These are phyloP conservation scores for Dromiciops gliroides DNA, from an alignment of 2,113 vertebrate genomes.

Conservation along the genomic window DNA sequence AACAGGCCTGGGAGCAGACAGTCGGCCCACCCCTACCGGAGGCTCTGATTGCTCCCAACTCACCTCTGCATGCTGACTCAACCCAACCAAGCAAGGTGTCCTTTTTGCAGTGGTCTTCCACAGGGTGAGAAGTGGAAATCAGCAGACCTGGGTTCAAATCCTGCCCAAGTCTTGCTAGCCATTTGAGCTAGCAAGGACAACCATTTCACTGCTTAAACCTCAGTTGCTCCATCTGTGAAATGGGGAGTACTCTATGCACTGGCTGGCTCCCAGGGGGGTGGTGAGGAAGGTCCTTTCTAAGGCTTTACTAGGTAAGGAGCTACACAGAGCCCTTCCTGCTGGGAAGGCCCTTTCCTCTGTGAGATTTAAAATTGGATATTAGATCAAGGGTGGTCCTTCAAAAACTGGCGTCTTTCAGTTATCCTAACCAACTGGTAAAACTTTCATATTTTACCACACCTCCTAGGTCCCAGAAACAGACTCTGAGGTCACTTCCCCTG, in stretches of 20 bases:
- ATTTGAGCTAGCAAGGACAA: background rate
- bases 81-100: background rate
- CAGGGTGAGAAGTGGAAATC: background rate
- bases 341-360: background rate
- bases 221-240: background rate
- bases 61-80: background rate
- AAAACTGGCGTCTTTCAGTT: too few species aligned
- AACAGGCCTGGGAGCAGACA: too few species aligned
- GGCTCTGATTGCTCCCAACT: slow-evolving; percentile 25
- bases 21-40: too few species aligned
- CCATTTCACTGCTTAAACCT: background rate
- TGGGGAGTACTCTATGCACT: background rate
- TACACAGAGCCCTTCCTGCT: background rate
- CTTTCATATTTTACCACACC: too few species aligned
- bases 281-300: background rate
- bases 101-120: too few species aligned
- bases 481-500: background rate
- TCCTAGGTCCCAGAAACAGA: background rate
- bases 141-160: background rate
- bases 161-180: background rate
- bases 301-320: background rate
- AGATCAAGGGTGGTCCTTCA: too few species aligned
- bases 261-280: background rate
- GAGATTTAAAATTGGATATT: too few species aligned
- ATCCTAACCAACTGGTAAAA: too few species aligned